These are phyloP conservation scores for Lasioglossum vierecki DNA, from an alignment of 2,888 invertebrate species.

Conservation along the genomic window DNA sequence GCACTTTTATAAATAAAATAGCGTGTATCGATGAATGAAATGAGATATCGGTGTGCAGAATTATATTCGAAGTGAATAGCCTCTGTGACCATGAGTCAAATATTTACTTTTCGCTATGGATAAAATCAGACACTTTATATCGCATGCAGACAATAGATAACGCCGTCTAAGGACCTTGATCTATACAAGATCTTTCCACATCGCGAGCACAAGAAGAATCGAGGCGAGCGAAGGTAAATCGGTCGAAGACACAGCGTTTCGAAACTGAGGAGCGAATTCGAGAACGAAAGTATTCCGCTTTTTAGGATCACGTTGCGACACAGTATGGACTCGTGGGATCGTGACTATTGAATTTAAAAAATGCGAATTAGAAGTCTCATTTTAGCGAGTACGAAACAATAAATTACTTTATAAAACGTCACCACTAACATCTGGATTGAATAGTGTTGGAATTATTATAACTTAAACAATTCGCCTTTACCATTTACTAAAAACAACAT, in stretches of 20 bases:
- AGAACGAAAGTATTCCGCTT: slow-evolving; percentile 3
- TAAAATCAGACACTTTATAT: slow-evolving; percentile 1
- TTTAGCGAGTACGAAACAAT: background rate
- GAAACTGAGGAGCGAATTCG: background rate
- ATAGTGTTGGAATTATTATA: background rate
- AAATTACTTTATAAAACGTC: background rate
- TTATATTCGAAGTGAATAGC: background rate
- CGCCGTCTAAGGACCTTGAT: background rate
- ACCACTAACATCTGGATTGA: background rate
- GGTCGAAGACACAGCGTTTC: slow-evolving; percentile 4
- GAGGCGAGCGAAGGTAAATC: background rate
- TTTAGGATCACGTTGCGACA: background rate
- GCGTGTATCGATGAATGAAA: background rate
- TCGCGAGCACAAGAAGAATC: background rate
- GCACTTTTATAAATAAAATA: background rate
- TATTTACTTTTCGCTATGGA: background rate
- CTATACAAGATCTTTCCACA: background rate
- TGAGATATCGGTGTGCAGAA: background rate
- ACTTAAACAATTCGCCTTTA: background rate
- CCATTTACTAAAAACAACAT: background rate
- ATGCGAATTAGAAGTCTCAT: background rate
- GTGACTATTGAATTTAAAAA: background rate
- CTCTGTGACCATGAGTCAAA: background rate
- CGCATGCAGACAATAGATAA: slow-evolving; percentile 4
- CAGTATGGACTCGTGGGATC: background rate